These are phyloP conservation scores for Gymnoscopelus microlampas DNA, from an alignment of 2,797 vertebrate species.

Conservation along the genomic window DNA sequence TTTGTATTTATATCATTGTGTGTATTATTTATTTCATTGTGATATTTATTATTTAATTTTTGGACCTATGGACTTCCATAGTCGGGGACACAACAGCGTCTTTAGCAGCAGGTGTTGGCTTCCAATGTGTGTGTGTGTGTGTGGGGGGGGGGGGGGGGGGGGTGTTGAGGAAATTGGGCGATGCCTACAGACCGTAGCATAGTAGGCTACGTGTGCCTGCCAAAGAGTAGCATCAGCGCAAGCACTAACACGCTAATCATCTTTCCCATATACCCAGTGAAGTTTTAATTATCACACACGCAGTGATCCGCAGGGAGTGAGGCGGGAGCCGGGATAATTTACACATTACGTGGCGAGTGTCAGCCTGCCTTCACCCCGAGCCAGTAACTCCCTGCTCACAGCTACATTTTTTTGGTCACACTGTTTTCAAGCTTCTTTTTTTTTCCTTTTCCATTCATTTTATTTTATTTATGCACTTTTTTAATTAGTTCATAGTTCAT, in stretches of 20 bases:
- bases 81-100: too few relatives aligned
- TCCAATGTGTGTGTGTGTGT: not conserved
- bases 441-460: too few relatives aligned
- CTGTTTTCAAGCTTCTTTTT: slow-evolving; percentile 28
- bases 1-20: too few relatives aligned
- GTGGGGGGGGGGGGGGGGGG: too few relatives aligned
- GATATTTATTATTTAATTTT: too few relatives aligned
- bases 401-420: slow-evolving; percentile 45
- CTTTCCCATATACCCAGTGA: slow-evolving; percentile 67
- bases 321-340: slow-evolving; percentile 56
- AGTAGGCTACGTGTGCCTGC: slow-evolving; percentile 38
- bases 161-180: slow-evolving; percentile 26
- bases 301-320: slow-evolving; percentile 23
- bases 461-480: too few relatives aligned
- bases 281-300: slow-evolving; percentile 74
- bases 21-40: too few relatives aligned
- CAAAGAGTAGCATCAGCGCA: slow-evolving; percentile 65
- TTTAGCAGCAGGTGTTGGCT: too few relatives aligned
- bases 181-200: slow-evolving; percentile 26
- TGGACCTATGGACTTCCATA: too few relatives aligned
- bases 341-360: slow-evolving; percentile 77
- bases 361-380: slow-evolving; percentile 66
- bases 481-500: slow-evolving; percentile 13
- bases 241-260: slow-evolving; percentile 80
- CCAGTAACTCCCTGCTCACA: slow-evolving; percentile 62